Evolutionary conservation across 2,797 vertebrate genomes (phyloP).

Genomic region (Ceyx erithaca): DNA sequence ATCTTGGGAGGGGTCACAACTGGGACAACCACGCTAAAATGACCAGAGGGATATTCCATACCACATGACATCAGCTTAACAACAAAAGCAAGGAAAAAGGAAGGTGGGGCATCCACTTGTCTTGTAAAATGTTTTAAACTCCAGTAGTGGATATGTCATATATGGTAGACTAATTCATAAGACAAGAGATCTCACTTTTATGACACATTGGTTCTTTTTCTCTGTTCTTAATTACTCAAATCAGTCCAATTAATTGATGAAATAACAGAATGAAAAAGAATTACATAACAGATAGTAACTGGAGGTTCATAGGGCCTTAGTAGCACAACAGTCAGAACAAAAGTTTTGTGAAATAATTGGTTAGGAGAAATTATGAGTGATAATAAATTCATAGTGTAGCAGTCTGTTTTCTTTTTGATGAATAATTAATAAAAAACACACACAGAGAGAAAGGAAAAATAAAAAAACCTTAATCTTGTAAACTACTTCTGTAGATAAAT

Average conservation of each 20-base stretch:
- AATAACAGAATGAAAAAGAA: constrained; percentile 9
- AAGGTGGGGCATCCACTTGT: no score
- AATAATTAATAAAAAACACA: constrained; percentile 2
- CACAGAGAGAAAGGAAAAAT: not conserved
- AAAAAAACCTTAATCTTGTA: constrained; percentile 7
- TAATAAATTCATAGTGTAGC: not conserved
- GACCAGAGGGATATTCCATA: no score
- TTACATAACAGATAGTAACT: not conserved
- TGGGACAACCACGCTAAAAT: no score
- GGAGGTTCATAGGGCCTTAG: not conserved
- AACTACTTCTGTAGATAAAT: not conserved
- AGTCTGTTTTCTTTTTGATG: not conserved
- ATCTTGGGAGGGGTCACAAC: no score
- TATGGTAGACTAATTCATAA: not conserved
- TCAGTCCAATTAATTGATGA: not conserved
- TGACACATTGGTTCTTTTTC: not conserved
- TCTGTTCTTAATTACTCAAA: not conserved
- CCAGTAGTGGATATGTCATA: not conserved
- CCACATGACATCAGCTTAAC: no score
- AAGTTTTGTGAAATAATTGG: not conserved
- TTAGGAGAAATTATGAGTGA: not conserved
- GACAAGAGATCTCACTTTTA: not conserved
- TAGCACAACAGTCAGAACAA: not conserved
- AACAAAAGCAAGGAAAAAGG: no score
- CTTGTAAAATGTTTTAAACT: not conserved